Base-by-base conservation (phyloP, 2,797 vertebrate genomes). In the Centropyge bicolor region DNA sequence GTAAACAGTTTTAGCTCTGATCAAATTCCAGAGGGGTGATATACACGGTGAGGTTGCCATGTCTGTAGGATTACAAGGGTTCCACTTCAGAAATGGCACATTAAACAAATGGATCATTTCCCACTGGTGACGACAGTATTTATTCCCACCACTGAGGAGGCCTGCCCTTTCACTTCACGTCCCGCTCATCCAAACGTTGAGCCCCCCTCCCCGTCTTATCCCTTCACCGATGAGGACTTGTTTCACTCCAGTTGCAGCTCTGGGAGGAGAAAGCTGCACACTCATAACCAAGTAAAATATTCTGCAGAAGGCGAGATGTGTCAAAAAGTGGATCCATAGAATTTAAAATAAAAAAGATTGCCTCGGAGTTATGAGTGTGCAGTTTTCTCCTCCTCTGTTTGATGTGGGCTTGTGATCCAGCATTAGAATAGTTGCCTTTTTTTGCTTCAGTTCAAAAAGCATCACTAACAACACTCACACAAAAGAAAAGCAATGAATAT, bases 1-100 rank as follows among this genome's bases (percentile, higher is more conserved):
- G 93, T 93, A 94, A 94, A 95, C 94, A 94, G 82, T 92, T 92
- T 93, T 84, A 93, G 92, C 91, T 84, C 88, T 92, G 91, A 93
- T 94, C 89, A 93, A 93, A 94, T 93, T 94, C 89, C 91, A 93
- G 75, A 78, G 90, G 86, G 87, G 72, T 60, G 90, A 77, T 82
- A 80, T 87, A 82, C 81, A 85, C 61, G 74, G 84, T 77, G 85
- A 89, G 89, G 88, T 84, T 90, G 61, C 79, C 83, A 62, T 71
- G 88, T 81, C 82, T 80, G 79, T 76, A 84, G 80, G 88, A 94
- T 91, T 88, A 91, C 85, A 86, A 78, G 80, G 81, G 79, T 80
- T 85, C 86, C 82, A 82, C 88, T 91, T 90, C 62, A 57, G 83
- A 92, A 92, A 91, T 82, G 88, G 90, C 88, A 91, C 89, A 89